Percentiles rank a stretch among this genome's conserved stretches.
phyloP scores from a whole-genome alignment of 2,113 vertebrate species.

The Passer domesticus region DNA sequence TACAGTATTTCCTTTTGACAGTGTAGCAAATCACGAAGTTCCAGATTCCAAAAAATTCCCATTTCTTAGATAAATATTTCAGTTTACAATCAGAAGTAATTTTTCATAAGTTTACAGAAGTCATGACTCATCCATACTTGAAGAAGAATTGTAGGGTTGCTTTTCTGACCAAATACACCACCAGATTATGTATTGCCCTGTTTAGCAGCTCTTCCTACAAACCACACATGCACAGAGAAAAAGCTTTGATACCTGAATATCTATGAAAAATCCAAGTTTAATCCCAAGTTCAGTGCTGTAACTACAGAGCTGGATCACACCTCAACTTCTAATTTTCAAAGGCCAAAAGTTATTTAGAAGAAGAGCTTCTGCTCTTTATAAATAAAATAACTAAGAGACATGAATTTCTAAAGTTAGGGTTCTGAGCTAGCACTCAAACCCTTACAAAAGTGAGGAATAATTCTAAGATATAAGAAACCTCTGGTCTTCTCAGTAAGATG shows the following conservation, averaged over 20 bases:
- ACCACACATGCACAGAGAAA: neutral
- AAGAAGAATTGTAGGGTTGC: neutral
- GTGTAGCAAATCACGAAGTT: neutral
- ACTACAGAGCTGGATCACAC: neutral
- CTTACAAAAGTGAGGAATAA: neutral
- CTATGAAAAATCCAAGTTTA: neutral
- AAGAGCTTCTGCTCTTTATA: neutral
- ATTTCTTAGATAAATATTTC: neutral
- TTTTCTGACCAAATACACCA: neutral
- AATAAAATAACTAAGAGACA: neutral
- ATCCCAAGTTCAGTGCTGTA: neutral
- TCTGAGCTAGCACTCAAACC: neutral
- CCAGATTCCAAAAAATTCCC: neutral
- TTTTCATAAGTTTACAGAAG: neutral
- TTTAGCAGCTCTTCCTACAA: neutral
- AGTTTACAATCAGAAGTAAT: neutral
- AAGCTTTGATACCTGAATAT: neutral
- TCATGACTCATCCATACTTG: neutral
- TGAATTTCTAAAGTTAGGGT: neutral
- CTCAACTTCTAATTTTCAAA: neutral
- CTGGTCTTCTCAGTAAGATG: neutral
- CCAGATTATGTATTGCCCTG: neutral
- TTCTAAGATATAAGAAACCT: neutral
- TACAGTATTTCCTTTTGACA: neutral
- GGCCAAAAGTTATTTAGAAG: neutral